phyloP scores from a whole-genome alignment of 2,888 invertebrate genomes.

The Agrochola circellaris region DNA sequence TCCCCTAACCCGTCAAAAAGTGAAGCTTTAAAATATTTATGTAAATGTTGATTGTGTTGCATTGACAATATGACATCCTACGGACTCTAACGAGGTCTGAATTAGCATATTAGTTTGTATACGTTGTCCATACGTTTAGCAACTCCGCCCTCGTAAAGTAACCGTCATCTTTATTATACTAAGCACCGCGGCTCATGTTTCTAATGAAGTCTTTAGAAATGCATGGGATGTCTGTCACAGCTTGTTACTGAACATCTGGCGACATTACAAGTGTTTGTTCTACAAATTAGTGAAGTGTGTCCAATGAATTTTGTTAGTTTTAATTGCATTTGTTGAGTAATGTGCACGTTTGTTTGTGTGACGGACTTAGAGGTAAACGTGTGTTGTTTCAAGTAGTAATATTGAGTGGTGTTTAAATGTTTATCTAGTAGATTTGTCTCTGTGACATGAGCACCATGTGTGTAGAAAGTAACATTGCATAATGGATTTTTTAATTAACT shows the following conservation, averaged over 20 bases:
- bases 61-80: constrained; percentile 69
- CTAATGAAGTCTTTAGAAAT: constrained; percentile 74
- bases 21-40: constrained; percentile 63
- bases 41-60: constrained; percentile 69
- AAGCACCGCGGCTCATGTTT: constrained; percentile 66
- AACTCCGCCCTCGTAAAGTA: constrained; percentile 74
- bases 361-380: constrained; percentile 37
- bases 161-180: constrained; percentile 59
- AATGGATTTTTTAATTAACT: constrained; percentile 38
- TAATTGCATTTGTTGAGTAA: constrained; percentile 50
- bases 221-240: constrained; percentile 72
- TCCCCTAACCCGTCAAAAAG: constrained; percentile 45
- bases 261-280: constrained; percentile 68
- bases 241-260: constrained; percentile 68
- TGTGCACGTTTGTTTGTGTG: constrained; percentile 56
- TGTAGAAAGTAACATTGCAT: constrained; percentile 55
- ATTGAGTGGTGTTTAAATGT: constrained; percentile 43
- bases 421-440: constrained; percentile 53
- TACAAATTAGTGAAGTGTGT: constrained; percentile 62
- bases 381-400: constrained; percentile 43
- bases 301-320: constrained; percentile 54
- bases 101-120: constrained; percentile 73
- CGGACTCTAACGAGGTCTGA: constrained; percentile 66
- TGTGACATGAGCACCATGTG: constrained; percentile 60
- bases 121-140: constrained; percentile 72